Percentiles rank a stretch among this genome's conserved stretches.
phyloP scores from a whole-genome alignment of 2,797 vertebrate species.

The Pseudochirops cupreus region DNA sequence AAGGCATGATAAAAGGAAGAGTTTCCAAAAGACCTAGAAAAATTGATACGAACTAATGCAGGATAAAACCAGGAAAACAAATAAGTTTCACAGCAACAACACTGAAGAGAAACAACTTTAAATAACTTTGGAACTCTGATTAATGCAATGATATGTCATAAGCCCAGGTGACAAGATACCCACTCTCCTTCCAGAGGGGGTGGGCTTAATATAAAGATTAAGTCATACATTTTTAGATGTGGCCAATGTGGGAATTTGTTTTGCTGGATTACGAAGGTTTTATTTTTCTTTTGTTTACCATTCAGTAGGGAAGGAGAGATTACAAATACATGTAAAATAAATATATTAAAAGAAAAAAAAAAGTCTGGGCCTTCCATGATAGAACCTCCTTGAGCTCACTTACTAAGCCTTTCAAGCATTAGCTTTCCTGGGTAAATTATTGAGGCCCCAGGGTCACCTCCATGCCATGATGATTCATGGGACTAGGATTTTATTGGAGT shows the following conservation, averaged over 20 bases:
- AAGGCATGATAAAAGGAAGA: not conserved
- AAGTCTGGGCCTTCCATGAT: too few species aligned
- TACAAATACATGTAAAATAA: not conserved
- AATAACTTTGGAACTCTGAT: not conserved
- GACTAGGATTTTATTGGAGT: not conserved
- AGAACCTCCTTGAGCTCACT: not conserved
- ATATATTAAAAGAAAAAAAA: not conserved
- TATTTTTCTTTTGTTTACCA: not conserved
- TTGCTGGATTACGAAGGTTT: not conserved
- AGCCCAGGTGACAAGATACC: not conserved
- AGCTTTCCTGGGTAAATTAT: not conserved
- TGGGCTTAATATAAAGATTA: too few species aligned
- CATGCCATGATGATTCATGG: not conserved
- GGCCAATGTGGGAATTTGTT: not conserved
- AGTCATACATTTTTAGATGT: not conserved
- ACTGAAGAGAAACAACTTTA: too few species aligned
- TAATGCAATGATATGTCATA: not conserved
- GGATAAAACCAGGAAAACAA: not conserved
- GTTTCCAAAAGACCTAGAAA: not conserved
- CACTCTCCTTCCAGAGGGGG: too few species aligned
- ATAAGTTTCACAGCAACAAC: too few species aligned
- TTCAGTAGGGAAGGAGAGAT: not conserved
- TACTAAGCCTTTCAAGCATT: not conserved
- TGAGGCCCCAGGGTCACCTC: not conserved
- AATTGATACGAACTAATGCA: not conserved